These are phyloP conservation scores for Choristoneura fumiferana DNA, from an alignment of 1,140 invertebrate species.

Conservation along the genomic window DNA sequence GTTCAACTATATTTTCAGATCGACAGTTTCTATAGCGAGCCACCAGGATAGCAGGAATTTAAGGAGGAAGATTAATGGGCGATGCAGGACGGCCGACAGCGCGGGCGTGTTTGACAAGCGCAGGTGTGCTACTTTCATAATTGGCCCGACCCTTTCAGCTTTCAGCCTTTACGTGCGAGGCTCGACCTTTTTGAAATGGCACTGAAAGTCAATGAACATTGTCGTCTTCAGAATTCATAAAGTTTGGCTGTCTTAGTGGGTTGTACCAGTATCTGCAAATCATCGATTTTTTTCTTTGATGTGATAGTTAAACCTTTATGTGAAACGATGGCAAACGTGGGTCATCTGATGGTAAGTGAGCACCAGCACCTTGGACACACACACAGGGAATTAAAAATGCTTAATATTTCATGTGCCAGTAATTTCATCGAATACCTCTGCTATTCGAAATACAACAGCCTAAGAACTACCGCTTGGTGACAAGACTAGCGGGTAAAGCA, in stretches of 20 bases:
- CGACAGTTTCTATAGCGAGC: constrained; percentile 23
- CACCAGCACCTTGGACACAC: no score
- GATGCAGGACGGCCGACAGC: constrained; percentile 55
- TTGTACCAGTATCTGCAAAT: no score
- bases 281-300: no score
- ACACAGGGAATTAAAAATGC: no score
- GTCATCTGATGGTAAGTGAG: no score
- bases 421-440: no score
- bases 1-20: constrained; percentile 12
- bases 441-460: no score
- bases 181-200: constrained; percentile 29
- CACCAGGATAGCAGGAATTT: constrained; percentile 53
- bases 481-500: no score
- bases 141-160: constrained; percentile 73
- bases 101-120: constrained; percentile 73
- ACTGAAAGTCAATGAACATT: constrained; percentile 15
- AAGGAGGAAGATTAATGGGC: constrained; percentile 71
- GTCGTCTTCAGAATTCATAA: constrained; percentile 39
- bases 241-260: constrained; percentile 40
- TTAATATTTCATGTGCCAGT: no score
- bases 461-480: no score
- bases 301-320: no score
- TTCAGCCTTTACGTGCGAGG: constrained; percentile 37
- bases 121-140: constrained; percentile 78
- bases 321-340: no score